phyloP scores from a whole-genome alignment of 2,888 invertebrate species.

The Lapara coniferarum region DNA sequence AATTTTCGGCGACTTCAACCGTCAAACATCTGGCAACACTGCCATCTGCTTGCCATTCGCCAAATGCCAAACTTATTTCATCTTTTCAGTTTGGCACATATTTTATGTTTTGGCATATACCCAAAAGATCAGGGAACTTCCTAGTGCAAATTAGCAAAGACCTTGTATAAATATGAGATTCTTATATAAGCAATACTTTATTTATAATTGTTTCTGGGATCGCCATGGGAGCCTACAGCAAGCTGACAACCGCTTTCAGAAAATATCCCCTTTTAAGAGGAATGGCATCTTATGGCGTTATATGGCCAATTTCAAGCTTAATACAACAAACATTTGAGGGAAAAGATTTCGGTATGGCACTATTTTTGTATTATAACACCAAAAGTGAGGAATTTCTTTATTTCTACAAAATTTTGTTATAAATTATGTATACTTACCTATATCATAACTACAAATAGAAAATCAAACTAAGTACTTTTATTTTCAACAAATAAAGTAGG shows the following conservation, averaged over 20 bases:
- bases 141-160: constrained; percentile 34
- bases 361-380: constrained; percentile 3
- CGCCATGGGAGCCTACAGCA: constrained; percentile 48
- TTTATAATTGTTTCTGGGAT: constrained; percentile 7
- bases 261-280: constrained; percentile 81
- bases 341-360: constrained; percentile 82
- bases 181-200: constrained; percentile 39
- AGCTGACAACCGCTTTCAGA: constrained; percentile 56
- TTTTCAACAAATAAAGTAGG: background rate
- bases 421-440: no score
- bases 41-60: no score
- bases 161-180: constrained; percentile 41
- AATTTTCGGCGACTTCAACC: no score
- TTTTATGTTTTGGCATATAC: constrained; percentile 44
- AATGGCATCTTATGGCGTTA: constrained; percentile 87
- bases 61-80: no score
- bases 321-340: constrained; percentile 89
- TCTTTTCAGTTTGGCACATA: no score
- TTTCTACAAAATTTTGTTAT: no score
- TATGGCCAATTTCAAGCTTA: constrained; percentile 89
- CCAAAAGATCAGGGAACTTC: constrained; percentile 44
- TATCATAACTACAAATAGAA: no score
- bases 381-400: background rate
- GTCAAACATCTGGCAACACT: no score
- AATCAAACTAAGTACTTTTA: constrained; percentile 2